Evolutionary conservation across 1,140 invertebrate species (phyloP), one percentile per base, ranked within the genome.

Genomic region (silkworm (Bombyx mori)): DNA sequence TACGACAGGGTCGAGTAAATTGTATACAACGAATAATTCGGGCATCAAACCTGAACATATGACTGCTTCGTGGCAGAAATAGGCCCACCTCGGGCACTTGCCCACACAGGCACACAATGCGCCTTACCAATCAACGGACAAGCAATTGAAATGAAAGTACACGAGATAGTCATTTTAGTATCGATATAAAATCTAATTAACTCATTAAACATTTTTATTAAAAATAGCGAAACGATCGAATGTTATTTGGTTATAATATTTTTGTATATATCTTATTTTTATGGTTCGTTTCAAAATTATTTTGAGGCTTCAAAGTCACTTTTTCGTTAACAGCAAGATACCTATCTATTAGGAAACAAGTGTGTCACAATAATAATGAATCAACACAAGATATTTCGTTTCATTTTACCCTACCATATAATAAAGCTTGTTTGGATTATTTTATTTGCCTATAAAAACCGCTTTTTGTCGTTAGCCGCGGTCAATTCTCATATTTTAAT

Each of bases 341-440:
- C 6, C 45, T 9, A 8, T 46, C 45, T 12, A 12, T 49, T n/a
- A n/a, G 48, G 9, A 35, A 46, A 3, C 45, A 46, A 46, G 2
- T 3, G 8, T 46, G 45, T 9, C n/a, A 46, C 8, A 46, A 46
- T 46, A 7, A 46, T 9, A 0, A 8, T 46, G n/a, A 46, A 46
- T 46, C 45, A 46, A 12, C 8, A 46, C n/a, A 46, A 8, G n/a
- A 46, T 7, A 7, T 9, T 46, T 46, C 45, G 26, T 35, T 35
- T 35, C 26, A 5, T 52, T 52, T 57, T 61, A 58, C 68, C 66
- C 75, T 82, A 84, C 55, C 62, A 78, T 85, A 85, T 68, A 70
- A 81, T 86, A 86, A 84, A 86, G 82, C 82, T 84, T 79, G 75
- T 68, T 71, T 71, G 72, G 75, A 78, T 72, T 77, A 79, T 77